Evolutionary conservation across 1,140 invertebrate species (phyloP).

Genomic region (Diorhabda sublineata): DNA sequence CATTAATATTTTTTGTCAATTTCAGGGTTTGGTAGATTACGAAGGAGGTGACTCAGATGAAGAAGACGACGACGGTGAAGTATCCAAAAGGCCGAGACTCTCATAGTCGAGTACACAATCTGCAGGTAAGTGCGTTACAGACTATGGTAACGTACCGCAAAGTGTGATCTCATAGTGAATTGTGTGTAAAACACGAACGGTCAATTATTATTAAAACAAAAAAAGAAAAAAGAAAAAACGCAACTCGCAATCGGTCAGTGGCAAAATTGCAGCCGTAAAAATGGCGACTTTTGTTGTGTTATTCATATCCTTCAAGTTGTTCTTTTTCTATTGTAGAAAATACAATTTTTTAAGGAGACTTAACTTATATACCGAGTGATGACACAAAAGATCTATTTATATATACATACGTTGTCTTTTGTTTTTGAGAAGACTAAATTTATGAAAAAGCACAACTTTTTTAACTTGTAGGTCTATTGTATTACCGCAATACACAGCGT

Average conservation of each 20-base stretch:
- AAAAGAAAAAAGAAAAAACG: too few relatives aligned
- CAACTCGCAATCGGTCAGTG: neutral
- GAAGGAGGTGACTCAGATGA: constrained; percentile 94
- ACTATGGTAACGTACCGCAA: constrained; percentile 33
- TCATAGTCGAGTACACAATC: constrained; percentile 50
- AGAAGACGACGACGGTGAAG: constrained; percentile 62
- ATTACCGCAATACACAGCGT: constrained; percentile 26
- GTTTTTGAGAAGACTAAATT: constrained; percentile 2
- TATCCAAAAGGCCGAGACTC: constrained; percentile 58
- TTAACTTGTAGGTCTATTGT: constrained; percentile 31
- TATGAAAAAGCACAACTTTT: constrained; percentile 21
- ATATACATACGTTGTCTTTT: neutral
- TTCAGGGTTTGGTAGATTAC: constrained; percentile 88
- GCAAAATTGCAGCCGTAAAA: constrained; percentile 8
- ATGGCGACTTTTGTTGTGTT: constrained; percentile 6
- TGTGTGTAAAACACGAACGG: constrained; percentile 31
- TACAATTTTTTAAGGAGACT: constrained; percentile 7
- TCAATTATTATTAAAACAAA: constrained; percentile 29
- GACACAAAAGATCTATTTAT: neutral
- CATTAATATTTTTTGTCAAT: too few relatives aligned
- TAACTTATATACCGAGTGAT: constrained; percentile 7
- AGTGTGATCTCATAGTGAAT: constrained; percentile 41
- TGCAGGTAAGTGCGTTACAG: constrained; percentile 36
- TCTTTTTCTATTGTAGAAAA: constrained; percentile 1
- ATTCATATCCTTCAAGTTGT: neutral